phyloP scores from a whole-genome alignment of 1,140 invertebrate species.

The Nephila pilipes region DNA sequence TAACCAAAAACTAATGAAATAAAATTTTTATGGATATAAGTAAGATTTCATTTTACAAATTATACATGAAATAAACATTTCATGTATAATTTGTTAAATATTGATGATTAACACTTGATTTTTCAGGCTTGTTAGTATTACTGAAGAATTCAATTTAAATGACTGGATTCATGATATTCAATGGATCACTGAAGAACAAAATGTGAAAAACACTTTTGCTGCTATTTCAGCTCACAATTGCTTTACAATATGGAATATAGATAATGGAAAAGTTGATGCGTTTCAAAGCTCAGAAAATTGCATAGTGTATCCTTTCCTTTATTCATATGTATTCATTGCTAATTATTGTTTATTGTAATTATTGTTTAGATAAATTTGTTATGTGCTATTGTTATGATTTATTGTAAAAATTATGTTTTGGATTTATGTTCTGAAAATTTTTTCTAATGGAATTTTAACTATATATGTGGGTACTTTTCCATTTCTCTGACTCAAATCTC shows the following conservation, averaged over 20 bases:
- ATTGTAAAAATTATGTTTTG: not conserved
- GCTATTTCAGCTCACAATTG: slow-evolving; percentile 57
- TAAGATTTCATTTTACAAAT: not conserved
- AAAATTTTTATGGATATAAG: not conserved
- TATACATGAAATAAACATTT: not conserved
- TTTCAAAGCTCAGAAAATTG: slow-evolving; percentile 55
- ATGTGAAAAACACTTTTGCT: not conserved
- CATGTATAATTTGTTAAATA: not conserved
- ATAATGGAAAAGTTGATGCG: not conserved
- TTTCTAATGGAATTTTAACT: too few relatives aligned
- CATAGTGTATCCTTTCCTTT: slow-evolving; percentile 70
- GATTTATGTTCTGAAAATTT: not conserved
- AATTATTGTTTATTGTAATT: too few relatives aligned
- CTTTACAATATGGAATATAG: slow-evolving; percentile 16
- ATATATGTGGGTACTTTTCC: too few relatives aligned
- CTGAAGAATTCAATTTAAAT: slow-evolving; percentile 44
- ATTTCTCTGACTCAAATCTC: too few relatives aligned
- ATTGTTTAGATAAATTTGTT: too few relatives aligned
- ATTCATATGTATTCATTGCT: not conserved
- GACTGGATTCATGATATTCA: slow-evolving; percentile 64
- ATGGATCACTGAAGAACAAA: not conserved
- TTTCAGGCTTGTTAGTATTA: not conserved
- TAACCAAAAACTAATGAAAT: too few relatives aligned
- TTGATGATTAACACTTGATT: not conserved
- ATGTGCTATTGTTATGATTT: not conserved